Evolutionary conservation across 2,797 vertebrate species (phyloP), one percentile per base, ranked within the genome.

Genomic region (Coendou prehensilis): DNA sequence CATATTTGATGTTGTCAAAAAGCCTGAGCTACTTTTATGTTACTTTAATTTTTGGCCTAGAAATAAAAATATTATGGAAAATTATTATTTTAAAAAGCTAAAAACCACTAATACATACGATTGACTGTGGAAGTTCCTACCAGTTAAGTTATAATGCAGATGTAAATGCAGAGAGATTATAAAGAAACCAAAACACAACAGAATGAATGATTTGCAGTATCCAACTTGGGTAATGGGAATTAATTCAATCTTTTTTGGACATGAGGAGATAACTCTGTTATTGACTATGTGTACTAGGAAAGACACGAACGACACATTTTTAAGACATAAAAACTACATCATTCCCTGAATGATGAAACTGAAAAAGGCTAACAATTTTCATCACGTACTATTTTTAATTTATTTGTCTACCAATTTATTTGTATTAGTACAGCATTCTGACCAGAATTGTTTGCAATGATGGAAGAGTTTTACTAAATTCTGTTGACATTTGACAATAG

Each of bases 51-150:
- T 52, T 97, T 97, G 95, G 97, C 54, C 23, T 95, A 61, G 30
- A 97, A 97, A 98, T 96, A 93, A 91, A 98, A 98, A 97, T 85
- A 92, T 83, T 93, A 71, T 91, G 97, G 93, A 98, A 98, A 98
- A 97, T 90, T 97, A 97, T 97, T 97, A 97, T 61, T 87, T 85
- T 82, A 28, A 94, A 96, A 96, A 95, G 89, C 96, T 96, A 97
- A 98, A 98, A 95, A 97, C 59, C 98, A 95, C 63, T 95, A 97
- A 92, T 57, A 84, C 87, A 93, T 84, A 79, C 92, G 81, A 98
- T 80, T 98, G 93, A 98, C 97, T 96, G 56, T 78, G 73, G 98
- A 92, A 89, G 96, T 96, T 67, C 86, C 95, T 33, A 91, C 73
- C 69, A 78, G 83, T 76, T 64, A 96, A 93, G 71, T 94, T 96